Base-by-base conservation (phyloP, 2,113 vertebrate species). In the Mormyrus lacerda region DNA sequence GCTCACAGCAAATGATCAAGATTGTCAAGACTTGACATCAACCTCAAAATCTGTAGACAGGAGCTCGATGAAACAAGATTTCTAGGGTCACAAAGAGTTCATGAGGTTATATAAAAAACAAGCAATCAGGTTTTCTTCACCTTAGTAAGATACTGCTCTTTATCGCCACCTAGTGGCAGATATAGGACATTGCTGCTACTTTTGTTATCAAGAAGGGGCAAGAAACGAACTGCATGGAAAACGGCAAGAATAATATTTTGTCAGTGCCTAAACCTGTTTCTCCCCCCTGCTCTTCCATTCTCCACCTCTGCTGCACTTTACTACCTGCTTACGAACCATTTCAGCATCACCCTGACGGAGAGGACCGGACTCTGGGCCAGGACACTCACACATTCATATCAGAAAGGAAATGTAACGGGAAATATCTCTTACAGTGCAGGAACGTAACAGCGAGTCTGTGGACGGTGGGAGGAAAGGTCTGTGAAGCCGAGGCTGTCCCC, bases 21-120 rank as follows among this genome's bases (percentile, higher is more conserved):
- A 94, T 96, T 85, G 94, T 96, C 79, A 96, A 96, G 93, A 94
- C 94, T 96, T 91, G 96, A 95, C 90, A 93, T 96, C 91, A 96
- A 94, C 8, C 91, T 92, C 92, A 94, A 93, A 89, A 90, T 85
- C 55, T 94, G 93, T 93, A 92, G 94, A 83, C 93, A 94, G 90
- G 94, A 94, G 83, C 95, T 94, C 0, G 94, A 93, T 48, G 95
- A 96, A 94, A 95, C 95, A 50, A 90, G 3, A 31, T 1, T 47
- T 58, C 11, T 13, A 39, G n/a, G 31, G 27, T 8, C 51, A 10
- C 35, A 35, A 48, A 87, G 45, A 48, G 1, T 31, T 53, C 11
- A 47, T 53, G 4, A 7, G 21, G 7, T 31, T 31, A 24, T 8
- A 27, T 3, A 13, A 48, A 48, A 47, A 27, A 48, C 24, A 39